These are phyloP conservation scores for Varanus komodoensis DNA, from an alignment of 2,113 vertebrate genomes.

Conservation along the genomic window DNA sequence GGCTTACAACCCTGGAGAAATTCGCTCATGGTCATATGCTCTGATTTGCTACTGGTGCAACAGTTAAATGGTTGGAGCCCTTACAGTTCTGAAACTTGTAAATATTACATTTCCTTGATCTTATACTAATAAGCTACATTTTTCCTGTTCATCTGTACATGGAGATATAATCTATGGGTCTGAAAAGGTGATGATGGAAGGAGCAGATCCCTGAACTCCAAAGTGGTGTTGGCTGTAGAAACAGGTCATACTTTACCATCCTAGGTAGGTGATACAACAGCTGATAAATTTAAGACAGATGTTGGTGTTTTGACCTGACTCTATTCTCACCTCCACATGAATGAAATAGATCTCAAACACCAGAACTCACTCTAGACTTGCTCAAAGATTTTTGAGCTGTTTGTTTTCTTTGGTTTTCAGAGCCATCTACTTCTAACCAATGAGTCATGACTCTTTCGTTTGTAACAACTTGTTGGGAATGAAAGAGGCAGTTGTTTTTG, in stretches of 20 bases:
- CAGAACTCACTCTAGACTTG: not conserved
- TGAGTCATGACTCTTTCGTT: not conserved
- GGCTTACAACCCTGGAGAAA: slow-evolving; percentile 22
- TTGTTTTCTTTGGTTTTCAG: not conserved
- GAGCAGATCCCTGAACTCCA: not conserved
- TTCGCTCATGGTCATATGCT: not conserved
- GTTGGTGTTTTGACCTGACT: not conserved
- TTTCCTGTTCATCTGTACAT: not conserved
- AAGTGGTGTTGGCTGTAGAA: not conserved
- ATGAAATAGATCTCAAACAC: not conserved
- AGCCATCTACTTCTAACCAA: not conserved
- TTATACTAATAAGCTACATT: not conserved
- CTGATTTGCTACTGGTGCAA: not conserved
- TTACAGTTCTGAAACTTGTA: not conserved
- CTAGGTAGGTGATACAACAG: not conserved
- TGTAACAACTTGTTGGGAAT: too few relatives aligned
- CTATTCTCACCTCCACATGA: not conserved
- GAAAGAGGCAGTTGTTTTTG: too few relatives aligned
- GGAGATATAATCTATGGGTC: not conserved
- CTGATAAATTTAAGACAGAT: not conserved
- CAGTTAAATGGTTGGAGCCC: not conserved
- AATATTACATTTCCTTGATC: not conserved
- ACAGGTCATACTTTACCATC: not conserved
- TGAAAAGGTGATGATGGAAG: not conserved
- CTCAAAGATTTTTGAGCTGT: not conserved